phyloP scores from a whole-genome alignment of 2,888 invertebrate genomes.

The Dinocampus coccinellae region DNA sequence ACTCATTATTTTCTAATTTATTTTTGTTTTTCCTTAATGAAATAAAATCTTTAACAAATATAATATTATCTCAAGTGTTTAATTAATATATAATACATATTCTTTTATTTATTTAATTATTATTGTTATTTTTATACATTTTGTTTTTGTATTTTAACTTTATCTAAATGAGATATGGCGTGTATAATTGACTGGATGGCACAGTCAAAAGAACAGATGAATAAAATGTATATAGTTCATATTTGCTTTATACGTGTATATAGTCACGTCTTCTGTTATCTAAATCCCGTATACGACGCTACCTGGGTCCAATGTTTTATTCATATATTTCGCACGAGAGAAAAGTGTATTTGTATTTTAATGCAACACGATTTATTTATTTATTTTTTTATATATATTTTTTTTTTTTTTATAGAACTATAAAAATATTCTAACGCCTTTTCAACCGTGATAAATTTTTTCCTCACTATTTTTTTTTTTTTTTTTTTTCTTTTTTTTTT shows the following conservation, averaged over 20 bases:
- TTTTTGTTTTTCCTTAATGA: too few species aligned
- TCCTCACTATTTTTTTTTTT: neutral
- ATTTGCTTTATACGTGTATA: neutral
- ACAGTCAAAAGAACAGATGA: neutral
- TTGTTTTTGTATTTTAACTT: too few species aligned
- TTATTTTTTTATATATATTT: neutral
- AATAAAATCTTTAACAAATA: too few species aligned
- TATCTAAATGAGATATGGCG: too few species aligned
- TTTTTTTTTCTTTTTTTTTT: neutral
- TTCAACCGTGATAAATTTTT: neutral
- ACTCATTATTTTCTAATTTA: too few species aligned
- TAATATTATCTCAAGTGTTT: too few species aligned
- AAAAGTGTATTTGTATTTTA: constrained; percentile 57
- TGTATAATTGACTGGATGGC: too few species aligned
- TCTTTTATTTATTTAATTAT: too few species aligned
- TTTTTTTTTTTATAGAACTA: constrained; percentile 50
- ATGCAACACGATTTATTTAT: constrained; percentile 45
- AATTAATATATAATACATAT: too few species aligned
- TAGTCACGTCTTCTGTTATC: neutral
- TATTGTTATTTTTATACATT: too few species aligned
- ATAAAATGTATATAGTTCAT: neutral
- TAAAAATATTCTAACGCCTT: constrained; percentile 63
- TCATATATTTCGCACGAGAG: constrained; percentile 56
- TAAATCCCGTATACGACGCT: neutral
- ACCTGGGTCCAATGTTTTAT: constrained; percentile 58